Evolutionary conservation across 2,113 vertebrate genomes (phyloP).

Genomic region (Actenoides lindsayi): DNA sequence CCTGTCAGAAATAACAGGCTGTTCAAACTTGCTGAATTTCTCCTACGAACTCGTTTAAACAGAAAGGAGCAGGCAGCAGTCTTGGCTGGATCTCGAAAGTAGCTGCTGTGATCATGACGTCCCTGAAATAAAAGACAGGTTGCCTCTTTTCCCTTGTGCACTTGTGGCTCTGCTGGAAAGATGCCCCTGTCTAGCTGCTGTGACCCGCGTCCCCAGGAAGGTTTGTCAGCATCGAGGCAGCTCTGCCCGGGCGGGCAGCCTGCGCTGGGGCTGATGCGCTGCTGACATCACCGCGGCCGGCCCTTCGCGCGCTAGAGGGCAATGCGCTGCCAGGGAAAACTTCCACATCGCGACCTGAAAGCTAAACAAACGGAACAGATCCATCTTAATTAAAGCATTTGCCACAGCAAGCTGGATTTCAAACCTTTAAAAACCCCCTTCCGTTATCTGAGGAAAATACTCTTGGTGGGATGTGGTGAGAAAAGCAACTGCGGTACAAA

Average conservation of each 20-base stretch:
- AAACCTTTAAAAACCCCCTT: not conserved
- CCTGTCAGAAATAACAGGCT: conserved; percentile 34
- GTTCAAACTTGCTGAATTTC: conserved; percentile 52
- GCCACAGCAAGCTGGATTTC: not conserved
- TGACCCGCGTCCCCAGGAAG: conserved; percentile 40
- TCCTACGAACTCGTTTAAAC: not conserved
- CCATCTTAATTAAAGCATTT: not conserved
- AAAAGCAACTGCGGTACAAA: not conserved
- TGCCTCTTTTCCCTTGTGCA: not conserved
- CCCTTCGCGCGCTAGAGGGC: conserved; percentile 75
- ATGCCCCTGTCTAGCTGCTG: conserved; percentile 4
- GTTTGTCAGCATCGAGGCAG: conserved; percentile 39
- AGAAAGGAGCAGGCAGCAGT: not conserved
- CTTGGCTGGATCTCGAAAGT: not conserved
- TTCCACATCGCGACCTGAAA: not conserved
- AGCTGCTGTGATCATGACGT: not conserved
- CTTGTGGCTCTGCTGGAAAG: conserved; percentile 31
- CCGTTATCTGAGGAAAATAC: not conserved
- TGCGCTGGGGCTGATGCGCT: not conserved
- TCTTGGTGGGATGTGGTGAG: not conserved
- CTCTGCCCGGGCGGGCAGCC: not conserved
- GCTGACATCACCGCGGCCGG: conserved; percentile 70
- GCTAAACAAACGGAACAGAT: not conserved
- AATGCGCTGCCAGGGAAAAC: conserved; percentile 59
- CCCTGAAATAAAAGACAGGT: conserved; percentile 26